Conservation (phyloP, 2,113 vertebrate genomes). For the Xiphophorus maculatus region DNA sequence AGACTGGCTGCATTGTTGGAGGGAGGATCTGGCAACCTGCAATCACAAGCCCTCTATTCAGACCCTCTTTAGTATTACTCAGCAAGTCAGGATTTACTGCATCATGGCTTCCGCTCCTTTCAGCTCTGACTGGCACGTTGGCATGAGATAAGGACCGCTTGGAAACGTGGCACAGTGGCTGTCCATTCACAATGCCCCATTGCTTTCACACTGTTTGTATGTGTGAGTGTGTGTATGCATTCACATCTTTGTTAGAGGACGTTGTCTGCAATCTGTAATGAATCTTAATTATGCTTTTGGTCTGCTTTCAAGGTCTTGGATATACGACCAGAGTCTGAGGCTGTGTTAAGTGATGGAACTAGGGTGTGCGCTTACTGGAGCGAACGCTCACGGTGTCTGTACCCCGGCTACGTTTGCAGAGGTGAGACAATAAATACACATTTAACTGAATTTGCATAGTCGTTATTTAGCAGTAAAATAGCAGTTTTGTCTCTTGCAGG, state of each 20-base stretch:
- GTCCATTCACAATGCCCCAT: slow-evolving; percentile 66
- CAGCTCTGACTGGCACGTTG: slow-evolving; percentile 80
- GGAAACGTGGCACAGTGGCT: slow-evolving; percentile 75
- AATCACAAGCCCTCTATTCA: slow-evolving; percentile 81
- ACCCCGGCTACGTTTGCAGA: slow-evolving; percentile 90
- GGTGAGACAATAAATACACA: slow-evolving; percentile 74
- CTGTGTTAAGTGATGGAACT: slow-evolving; percentile 84
- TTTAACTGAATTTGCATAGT: neutral
- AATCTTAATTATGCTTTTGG: slow-evolving; percentile 69
- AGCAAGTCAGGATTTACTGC: slow-evolving; percentile 83
- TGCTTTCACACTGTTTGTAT: slow-evolving; percentile 49
- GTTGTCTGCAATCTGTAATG: slow-evolving; percentile 62
- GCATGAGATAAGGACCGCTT: slow-evolving; percentile 82
- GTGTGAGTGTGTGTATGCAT: slow-evolving; percentile 40
- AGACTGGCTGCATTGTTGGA: slow-evolving; percentile 76
- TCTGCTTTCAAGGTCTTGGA: slow-evolving; percentile 86
- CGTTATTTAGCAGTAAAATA: neutral
- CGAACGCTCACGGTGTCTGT: slow-evolving; percentile 93
- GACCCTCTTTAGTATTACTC: slow-evolving; percentile 81
- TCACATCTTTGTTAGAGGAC: slow-evolving; percentile 43
- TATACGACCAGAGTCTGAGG: slow-evolving; percentile 85
- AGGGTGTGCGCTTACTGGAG: slow-evolving; percentile 97
- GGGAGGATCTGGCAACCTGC: slow-evolving; percentile 79
- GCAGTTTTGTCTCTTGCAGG: slow-evolving; percentile 53
- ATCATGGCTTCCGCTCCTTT: slow-evolving; percentile 82